Conservation (phyloP, 2,113 vertebrate genomes). For the Phrynocephalus versicolor region DNA sequence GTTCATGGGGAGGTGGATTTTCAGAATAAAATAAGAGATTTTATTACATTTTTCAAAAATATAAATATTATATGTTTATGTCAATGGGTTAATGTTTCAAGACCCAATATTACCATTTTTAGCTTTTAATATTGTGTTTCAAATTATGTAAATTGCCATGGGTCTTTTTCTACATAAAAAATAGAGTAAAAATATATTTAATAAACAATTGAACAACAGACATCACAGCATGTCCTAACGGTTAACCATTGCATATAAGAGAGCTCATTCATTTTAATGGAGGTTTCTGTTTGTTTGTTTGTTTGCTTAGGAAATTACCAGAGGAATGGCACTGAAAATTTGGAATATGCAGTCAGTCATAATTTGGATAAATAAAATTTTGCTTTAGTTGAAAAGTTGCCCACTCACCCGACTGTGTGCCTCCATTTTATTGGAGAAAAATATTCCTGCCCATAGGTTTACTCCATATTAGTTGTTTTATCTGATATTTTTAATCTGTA, state of each 20-base stretch:
- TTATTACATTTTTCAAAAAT: neutral
- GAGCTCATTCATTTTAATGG: neutral
- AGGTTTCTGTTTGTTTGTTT: neutral
- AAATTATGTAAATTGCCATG: too few relatives aligned
- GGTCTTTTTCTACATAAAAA: too few relatives aligned
- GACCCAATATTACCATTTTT: too few relatives aligned
- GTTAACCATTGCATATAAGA: neutral
- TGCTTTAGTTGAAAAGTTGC: neutral
- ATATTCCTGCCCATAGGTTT: constrained; percentile 34
- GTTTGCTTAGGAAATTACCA: neutral
- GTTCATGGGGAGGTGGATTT: neutral
- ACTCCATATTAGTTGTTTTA: too few relatives aligned
- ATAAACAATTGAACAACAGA: too few relatives aligned
- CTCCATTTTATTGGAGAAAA: constrained; percentile 20
- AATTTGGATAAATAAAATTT: neutral
- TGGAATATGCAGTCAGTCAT: neutral
- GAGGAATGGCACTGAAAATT: neutral
- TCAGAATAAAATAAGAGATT: neutral
- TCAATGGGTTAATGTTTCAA: too few relatives aligned
- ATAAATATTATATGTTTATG: too few relatives aligned
- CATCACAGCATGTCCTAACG: too few relatives aligned
- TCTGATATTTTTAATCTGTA: too few relatives aligned
- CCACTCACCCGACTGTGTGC: too few relatives aligned
- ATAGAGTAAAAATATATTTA: too few relatives aligned
- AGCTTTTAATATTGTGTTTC: too few relatives aligned